phyloP scores from a whole-genome alignment of 2,113 vertebrate species.

The Synchiropus splendidus region DNA sequence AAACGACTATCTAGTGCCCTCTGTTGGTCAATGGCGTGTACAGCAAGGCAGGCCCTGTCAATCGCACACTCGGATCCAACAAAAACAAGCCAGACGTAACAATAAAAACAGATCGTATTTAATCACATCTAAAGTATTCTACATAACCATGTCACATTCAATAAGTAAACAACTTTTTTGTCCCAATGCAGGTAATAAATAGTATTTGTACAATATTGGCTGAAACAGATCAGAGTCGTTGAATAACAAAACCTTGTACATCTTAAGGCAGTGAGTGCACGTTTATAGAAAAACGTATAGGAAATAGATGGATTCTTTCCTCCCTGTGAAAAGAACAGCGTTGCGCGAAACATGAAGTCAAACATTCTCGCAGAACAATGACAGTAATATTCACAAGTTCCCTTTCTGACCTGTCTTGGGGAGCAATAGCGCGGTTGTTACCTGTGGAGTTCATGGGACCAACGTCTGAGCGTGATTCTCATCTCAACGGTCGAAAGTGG shows the following conservation, averaged over 20 bases:
- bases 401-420: no score
- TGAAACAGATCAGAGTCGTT: conserved; percentile 79
- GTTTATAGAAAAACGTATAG: conserved; percentile 8
- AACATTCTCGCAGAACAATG: no score
- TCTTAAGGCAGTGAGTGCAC: conserved; percentile 94
- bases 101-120: conserved; percentile 54
- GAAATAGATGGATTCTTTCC: no score
- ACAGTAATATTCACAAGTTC: no score
- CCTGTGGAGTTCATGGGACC: no score
- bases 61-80: no score
- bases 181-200: conserved; percentile 99
- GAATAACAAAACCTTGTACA: conserved; percentile 74
- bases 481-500: no score
- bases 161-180: conserved; percentile 95
- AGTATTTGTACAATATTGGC: conserved; percentile 81
- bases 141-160: conserved; percentile 99
- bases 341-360: no score
- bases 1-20: conserved; percentile 38
- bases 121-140: conserved; percentile 98
- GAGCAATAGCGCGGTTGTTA: no score
- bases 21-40: conserved; percentile 17
- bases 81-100: neutral
- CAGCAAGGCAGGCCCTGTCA: no score
- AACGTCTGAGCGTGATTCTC: no score
- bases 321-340: no score